A percentile compares a stretch with the other conserved stretches of the same genome.
These are phyloP conservation scores for Molossus alvarezi DNA, from an alignment of 2,797 vertebrate genomes.

Conservation along the genomic window DNA sequence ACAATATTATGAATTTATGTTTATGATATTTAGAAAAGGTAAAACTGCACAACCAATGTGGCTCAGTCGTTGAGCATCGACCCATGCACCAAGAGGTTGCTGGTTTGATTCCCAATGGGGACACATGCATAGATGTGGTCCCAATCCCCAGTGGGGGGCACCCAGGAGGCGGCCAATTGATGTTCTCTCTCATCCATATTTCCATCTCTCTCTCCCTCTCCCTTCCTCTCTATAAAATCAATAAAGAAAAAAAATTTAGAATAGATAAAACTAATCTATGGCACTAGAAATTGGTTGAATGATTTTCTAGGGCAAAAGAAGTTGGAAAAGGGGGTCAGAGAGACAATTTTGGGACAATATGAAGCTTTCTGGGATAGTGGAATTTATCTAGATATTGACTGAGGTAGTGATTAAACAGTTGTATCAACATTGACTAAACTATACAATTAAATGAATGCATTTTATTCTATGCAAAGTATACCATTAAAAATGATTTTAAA, in stretches of 20 bases:
- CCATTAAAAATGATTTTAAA: neutral
- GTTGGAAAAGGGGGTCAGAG: neutral
- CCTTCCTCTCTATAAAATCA: too few relatives aligned
- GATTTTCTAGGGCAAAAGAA: neutral
- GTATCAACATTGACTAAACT: neutral
- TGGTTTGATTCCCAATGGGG: too few relatives aligned
- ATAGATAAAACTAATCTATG: neutral
- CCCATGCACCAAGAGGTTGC: too few relatives aligned
- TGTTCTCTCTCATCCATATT: too few relatives aligned
- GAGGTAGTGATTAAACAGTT: neutral
- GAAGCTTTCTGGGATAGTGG: neutral
- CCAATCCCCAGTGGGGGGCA: too few relatives aligned
- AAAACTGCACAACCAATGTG: neutral
- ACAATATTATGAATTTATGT: neutral
- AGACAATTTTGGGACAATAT: neutral
- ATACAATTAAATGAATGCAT: neutral
- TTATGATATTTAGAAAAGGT: neutral
- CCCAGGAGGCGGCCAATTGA: too few relatives aligned
- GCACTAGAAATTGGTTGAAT: neutral
- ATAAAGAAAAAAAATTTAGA: neutral
- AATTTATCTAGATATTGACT: neutral
- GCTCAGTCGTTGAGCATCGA: too few relatives aligned
- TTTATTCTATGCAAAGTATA: neutral
- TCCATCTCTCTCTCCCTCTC: too few relatives aligned
- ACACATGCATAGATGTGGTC: too few relatives aligned